Conservation (phyloP, 2,888 invertebrate species). For the Microchrysa polita region DNA sequence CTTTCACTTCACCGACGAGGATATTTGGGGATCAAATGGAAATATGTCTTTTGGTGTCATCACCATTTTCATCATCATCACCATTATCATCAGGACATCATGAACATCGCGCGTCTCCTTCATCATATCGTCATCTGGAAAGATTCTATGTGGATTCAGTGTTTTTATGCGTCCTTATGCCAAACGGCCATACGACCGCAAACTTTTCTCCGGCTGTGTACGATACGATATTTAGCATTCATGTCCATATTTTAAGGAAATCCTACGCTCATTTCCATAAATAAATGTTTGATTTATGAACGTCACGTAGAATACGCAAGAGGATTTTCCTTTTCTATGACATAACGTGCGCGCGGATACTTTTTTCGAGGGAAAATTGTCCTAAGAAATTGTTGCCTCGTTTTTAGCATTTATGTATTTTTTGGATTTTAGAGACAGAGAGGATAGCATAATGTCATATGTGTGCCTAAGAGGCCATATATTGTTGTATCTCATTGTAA, state of each 20-base stretch:
- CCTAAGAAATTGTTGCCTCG: too few species aligned
- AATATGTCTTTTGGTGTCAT: neutral
- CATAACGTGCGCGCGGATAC: neutral
- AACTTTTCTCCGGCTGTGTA: neutral
- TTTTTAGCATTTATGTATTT: too few species aligned
- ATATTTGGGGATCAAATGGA: neutral
- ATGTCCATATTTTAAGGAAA: conserved; percentile 5
- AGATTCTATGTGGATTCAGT: too few species aligned
- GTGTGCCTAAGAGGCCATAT: neutral
- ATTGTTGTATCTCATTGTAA: neutral
- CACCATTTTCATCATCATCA: conserved; percentile 11
- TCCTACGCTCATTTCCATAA: neutral
- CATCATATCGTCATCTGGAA: too few species aligned
- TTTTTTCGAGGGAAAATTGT: neutral
- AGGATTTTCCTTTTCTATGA: neutral
- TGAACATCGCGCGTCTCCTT: too few species aligned
- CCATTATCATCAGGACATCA: neutral
- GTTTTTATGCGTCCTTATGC: too few species aligned
- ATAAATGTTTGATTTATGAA: conserved; percentile 10
- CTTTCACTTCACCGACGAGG: neutral
- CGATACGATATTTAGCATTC: neutral
- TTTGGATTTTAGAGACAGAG: too few species aligned
- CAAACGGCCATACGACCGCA: too few species aligned
- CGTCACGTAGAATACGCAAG: conserved; percentile 5
- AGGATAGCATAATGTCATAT: neutral